A percentile compares a stretch with the other conserved stretches of the same genome.
These are phyloP conservation scores for Oikopleura albicans DNA, from an alignment of 23 tunicate species.

Conservation along the genomic window DNA sequence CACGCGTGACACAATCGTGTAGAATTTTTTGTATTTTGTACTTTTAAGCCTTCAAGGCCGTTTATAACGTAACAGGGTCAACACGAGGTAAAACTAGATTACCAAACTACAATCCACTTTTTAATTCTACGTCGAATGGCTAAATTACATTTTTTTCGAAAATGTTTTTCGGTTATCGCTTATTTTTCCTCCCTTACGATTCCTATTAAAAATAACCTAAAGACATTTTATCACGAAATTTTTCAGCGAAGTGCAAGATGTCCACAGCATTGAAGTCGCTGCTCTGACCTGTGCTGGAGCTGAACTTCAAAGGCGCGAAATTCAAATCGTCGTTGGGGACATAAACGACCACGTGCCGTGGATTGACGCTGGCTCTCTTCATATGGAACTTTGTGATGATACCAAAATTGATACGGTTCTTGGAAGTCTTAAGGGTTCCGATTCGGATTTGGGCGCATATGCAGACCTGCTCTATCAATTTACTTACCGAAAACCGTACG, in stretches of 20 bases:
- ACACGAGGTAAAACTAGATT: no score
- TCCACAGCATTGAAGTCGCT: background rate
- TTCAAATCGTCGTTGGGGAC: conserved; percentile 4
- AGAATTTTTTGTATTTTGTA: no score
- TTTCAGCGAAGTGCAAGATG: background rate
- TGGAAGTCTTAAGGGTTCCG: background rate
- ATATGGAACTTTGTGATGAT: background rate
- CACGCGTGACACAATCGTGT: no score
- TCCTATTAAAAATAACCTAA: no score
- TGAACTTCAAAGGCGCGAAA: background rate
- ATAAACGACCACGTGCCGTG: background rate
- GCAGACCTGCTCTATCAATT: background rate
- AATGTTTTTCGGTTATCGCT: no score
- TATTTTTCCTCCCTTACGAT: no score
- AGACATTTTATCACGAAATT: no score
- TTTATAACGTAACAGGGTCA: no score
- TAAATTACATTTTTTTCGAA: no score
- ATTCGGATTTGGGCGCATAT: background rate
- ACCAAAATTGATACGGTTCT: background rate
- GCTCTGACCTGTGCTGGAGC: background rate
- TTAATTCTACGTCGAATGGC: no score
- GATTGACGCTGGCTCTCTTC: background rate
- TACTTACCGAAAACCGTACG: conserved; percentile 6
- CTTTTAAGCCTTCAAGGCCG: no score
- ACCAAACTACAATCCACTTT: no score